Conservation (phyloP, 2,888 invertebrate species). For the Drosophila sordidula region DNA sequence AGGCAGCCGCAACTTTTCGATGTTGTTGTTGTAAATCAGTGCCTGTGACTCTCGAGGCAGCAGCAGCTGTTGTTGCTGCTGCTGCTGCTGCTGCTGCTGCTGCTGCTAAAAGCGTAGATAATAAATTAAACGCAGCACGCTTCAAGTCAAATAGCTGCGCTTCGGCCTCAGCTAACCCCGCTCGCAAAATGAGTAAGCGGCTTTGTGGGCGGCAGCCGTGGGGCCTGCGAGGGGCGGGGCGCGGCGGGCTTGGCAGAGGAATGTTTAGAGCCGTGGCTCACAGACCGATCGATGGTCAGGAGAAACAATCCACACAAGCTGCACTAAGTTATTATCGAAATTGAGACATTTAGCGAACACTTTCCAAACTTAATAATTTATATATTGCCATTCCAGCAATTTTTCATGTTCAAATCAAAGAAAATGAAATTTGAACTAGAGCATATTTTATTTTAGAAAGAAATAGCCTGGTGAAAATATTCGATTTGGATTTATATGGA, state of each 20-base stretch:
- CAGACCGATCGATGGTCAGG: constrained; percentile 34
- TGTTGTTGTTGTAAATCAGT: constrained; percentile 68
- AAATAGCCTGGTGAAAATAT: too few species aligned
- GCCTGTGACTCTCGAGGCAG: constrained; percentile 63
- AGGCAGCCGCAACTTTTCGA: constrained; percentile 63
- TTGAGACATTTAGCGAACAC: background rate
- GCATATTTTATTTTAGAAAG: too few species aligned
- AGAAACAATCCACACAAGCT: constrained; percentile 4
- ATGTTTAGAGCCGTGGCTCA: constrained; percentile 3
- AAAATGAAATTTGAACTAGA: too few species aligned
- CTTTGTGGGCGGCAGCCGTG: background rate
- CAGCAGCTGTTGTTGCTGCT: constrained; percentile 45
- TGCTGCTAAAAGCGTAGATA: constrained; percentile 66
- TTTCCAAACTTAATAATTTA: too few species aligned
- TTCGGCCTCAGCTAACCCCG: background rate
- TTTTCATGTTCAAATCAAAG: too few species aligned
- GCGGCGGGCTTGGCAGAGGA: background rate
- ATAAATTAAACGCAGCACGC: constrained; percentile 77
- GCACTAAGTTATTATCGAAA: constrained; percentile 8
- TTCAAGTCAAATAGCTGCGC: constrained; percentile 53
- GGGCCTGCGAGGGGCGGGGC: background rate
- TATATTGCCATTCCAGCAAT: too few species aligned
- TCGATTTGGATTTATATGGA: too few species aligned
- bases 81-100: constrained; percentile 2
- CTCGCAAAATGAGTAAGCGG: constrained; percentile 25